Evolutionary conservation across 92 coral and sea anemone species (phyloP).

Genomic region (Zoanthus sansibaricus): DNA sequence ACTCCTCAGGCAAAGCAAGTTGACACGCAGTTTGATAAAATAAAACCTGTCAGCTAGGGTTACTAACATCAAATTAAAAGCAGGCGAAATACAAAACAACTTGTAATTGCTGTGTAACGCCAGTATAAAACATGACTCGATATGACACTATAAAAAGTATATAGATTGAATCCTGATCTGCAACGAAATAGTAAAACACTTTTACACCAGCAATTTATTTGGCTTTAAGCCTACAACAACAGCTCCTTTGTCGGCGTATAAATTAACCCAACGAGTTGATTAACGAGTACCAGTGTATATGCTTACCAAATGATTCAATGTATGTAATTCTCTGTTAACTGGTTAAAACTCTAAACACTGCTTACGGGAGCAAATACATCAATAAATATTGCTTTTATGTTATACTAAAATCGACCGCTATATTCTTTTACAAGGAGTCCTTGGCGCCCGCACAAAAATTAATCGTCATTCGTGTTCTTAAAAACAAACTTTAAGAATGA

Average conservation of each 20-base stretch:
- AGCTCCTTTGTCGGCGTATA: background rate
- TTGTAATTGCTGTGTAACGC: slow-evolving; percentile 17
- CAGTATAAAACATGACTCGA: background rate
- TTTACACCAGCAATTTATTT: background rate
- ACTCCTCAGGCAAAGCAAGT: slow-evolving; percentile 35
- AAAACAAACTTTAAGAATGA: background rate
- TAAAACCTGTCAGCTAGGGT: slow-evolving; percentile 30
- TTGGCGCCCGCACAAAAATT: slow-evolving; percentile 16
- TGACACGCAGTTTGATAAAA: slow-evolving; percentile 34
- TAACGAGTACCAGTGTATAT: slow-evolving; percentile 21
- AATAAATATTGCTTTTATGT: slow-evolving; percentile 7
- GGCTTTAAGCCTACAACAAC: background rate
- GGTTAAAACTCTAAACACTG: slow-evolving; percentile 19
- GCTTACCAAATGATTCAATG: slow-evolving; percentile 5
- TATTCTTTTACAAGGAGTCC: background rate
- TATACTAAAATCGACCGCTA: background rate
- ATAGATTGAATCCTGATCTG: background rate
- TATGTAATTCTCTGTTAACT: slow-evolving; percentile 28
- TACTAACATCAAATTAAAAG: slow-evolving; percentile 28
- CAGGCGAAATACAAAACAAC: slow-evolving; percentile 19
- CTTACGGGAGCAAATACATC: background rate
- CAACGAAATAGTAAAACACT: background rate
- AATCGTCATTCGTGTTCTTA: background rate
- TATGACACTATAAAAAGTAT: background rate
- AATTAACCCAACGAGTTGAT: slow-evolving; percentile 16